Percentiles rank a stretch among this genome's conserved stretches.
Conservation (phyloP, 1,140 invertebrate species). For the Trigoniulus corallinus region DNA sequence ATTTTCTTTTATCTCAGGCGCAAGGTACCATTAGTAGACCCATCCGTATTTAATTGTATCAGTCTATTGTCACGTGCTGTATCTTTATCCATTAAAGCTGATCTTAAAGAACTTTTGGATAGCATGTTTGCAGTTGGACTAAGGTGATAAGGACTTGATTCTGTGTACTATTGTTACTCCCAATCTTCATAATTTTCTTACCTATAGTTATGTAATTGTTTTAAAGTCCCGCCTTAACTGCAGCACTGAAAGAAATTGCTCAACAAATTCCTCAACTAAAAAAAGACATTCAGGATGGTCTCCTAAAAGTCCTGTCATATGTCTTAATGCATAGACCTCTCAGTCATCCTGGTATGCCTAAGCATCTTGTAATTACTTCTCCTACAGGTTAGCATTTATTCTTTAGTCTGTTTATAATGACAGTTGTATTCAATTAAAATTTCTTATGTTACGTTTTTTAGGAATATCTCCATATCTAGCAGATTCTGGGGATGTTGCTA, state of each 20-base stretch:
- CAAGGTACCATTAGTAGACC: slow-evolving; percentile 40
- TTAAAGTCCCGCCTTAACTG: slow-evolving; percentile 64
- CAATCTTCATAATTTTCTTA: background rate
- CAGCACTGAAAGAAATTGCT: slow-evolving; percentile 76
- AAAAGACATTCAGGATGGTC: slow-evolving; percentile 76
- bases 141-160: slow-evolving; percentile 16
- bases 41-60: slow-evolving; percentile 87
- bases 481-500: slow-evolving; percentile 51
- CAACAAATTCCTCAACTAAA: slow-evolving; percentile 72
- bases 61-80: slow-evolving; percentile 77
- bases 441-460: background rate
- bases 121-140: slow-evolving; percentile 82
- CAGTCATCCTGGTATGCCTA: slow-evolving; percentile 54
- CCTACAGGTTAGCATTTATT: too few species aligned
- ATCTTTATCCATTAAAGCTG: slow-evolving; percentile 47
- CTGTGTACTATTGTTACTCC: background rate
- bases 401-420: background rate
- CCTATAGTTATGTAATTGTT: background rate
- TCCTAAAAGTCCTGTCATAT: slow-evolving; percentile 68
- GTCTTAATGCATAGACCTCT: slow-evolving; percentile 78
- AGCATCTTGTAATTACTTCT: slow-evolving; percentile 10
- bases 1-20: background rate
- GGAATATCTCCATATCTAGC: slow-evolving; percentile 13
- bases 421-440: background rate
- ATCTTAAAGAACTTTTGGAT: slow-evolving; percentile 72